Evolutionary conservation across 2,888 invertebrate genomes (phyloP).

Genomic region (Panorpa germanica): DNA sequence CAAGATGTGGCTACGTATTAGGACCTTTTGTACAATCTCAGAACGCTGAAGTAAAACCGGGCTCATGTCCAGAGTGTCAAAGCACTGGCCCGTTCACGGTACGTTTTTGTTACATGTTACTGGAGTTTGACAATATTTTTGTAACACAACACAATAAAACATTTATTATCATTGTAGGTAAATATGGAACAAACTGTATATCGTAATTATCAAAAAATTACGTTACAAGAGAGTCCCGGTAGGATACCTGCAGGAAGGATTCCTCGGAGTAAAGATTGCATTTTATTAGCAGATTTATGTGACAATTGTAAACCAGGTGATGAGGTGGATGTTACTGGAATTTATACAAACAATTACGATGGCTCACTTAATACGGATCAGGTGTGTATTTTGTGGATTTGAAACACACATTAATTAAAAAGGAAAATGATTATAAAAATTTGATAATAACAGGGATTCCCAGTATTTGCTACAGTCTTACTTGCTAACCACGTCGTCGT

Average conservation of each 20-base stretch:
- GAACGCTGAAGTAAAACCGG: slow-evolving; percentile 85
- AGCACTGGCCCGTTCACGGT: slow-evolving; percentile 86
- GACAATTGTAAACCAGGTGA: slow-evolving; percentile 97
- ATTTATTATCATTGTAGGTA: slow-evolving; percentile 35
- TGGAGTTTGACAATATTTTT: slow-evolving; percentile 5
- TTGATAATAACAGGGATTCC: slow-evolving; percentile 54
- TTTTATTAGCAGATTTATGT: slow-evolving; percentile 84
- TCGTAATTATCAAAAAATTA: slow-evolving; percentile 95
- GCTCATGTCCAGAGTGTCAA: slow-evolving; percentile 96
- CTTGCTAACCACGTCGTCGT: slow-evolving; percentile 90
- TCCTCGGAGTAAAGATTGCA: slow-evolving; percentile 93
- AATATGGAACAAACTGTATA: slow-evolving; percentile 99
- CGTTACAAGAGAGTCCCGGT: slow-evolving; percentile 95
- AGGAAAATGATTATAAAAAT: slow-evolving; percentile 2
- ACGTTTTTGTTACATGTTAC: slow-evolving; percentile 17
- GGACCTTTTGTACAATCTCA: slow-evolving; percentile 95
- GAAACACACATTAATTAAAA: slow-evolving; percentile 1
- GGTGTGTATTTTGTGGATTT: slow-evolving; percentile 22
- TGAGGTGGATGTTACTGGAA: slow-evolving; percentile 86
- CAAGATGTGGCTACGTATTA: slow-evolving; percentile 82
- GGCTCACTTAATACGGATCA: slow-evolving; percentile 88
- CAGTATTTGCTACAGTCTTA: slow-evolving; percentile 94
- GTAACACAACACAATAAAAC: slow-evolving; percentile 6
- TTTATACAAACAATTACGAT: slow-evolving; percentile 96
- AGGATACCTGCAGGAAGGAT: slow-evolving; percentile 94